phyloP scores from a whole-genome alignment of 2,113 vertebrate genomes.

The Centropus bengalensis region DNA sequence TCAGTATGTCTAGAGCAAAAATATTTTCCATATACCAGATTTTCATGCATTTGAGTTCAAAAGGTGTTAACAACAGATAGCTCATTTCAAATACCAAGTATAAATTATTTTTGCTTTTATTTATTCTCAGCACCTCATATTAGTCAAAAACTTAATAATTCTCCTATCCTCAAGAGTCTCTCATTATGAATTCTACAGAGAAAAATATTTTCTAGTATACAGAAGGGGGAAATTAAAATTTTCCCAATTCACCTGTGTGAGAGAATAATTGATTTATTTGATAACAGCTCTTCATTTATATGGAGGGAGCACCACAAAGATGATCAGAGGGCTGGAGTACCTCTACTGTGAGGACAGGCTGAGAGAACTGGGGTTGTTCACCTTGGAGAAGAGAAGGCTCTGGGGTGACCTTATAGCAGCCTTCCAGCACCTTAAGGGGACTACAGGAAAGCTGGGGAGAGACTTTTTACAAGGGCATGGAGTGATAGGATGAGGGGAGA shows the following conservation, averaged over 20 bases:
- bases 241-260: neutral
- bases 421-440: too few relatives aligned
- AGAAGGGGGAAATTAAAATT: neutral
- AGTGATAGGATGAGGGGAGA: too few relatives aligned
- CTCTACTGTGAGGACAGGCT: too few relatives aligned
- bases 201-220: neutral
- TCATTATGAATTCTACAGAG: neutral
- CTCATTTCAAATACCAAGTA: neutral
- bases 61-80: neutral
- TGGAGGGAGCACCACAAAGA: neutral
- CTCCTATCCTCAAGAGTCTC: neutral
- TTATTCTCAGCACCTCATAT: neutral
- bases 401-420: too few relatives aligned
- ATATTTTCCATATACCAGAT: neutral
- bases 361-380: too few relatives aligned
- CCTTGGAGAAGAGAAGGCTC: too few relatives aligned
- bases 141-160: neutral
- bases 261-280: neutral
- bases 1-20: neutral
- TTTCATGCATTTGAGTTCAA: neutral
- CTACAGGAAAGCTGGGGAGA: too few relatives aligned
- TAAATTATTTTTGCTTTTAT: neutral
- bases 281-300: neutral
- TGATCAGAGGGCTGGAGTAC: too few relatives aligned
- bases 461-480: too few relatives aligned